phyloP scores from a whole-genome alignment of 1,140 invertebrate species.

The Saccostrea echinata region DNA sequence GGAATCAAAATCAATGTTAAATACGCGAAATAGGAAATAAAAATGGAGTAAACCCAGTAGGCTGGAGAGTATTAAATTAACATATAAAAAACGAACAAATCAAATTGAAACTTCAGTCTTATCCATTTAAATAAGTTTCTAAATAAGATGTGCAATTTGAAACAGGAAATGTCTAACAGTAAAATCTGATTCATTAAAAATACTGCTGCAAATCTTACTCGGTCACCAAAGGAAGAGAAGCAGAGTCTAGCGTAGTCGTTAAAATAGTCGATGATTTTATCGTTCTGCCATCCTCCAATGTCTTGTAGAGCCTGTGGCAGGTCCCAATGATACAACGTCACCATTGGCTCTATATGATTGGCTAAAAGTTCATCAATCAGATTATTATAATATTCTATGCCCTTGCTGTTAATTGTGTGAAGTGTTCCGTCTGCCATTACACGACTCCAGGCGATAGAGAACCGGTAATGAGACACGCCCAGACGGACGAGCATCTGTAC shows the following conservation, averaged over 20 bases:
- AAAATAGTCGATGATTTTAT: constrained; percentile 82
- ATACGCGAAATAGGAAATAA: background rate
- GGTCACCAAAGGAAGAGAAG: constrained; percentile 78
- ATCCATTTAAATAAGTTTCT: no score
- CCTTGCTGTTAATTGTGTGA: constrained; percentile 64
- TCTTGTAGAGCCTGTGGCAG: constrained; percentile 79
- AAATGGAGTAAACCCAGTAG: background rate
- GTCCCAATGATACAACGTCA: constrained; percentile 83
- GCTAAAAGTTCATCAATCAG: constrained; percentile 72
- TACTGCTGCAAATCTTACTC: constrained; percentile 59
- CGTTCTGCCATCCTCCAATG: constrained; percentile 82
- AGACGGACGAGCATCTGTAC: constrained; percentile 82
- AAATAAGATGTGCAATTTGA: no score
- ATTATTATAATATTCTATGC: constrained; percentile 75
- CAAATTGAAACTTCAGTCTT: no score
- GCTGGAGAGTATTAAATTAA: no score
- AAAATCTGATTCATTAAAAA: background rate
- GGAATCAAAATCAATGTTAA: background rate
- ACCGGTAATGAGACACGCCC: constrained; percentile 79
- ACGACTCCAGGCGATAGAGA: constrained; percentile 76
- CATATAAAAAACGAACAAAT: no score
- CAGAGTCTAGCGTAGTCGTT: constrained; percentile 79
- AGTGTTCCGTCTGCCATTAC: constrained; percentile 72
- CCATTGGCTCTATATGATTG: constrained; percentile 75
- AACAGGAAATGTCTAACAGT: no score